Base-by-base conservation (phyloP, 2,888 invertebrate genomes). In the Geotrupes spiniger region DNA sequence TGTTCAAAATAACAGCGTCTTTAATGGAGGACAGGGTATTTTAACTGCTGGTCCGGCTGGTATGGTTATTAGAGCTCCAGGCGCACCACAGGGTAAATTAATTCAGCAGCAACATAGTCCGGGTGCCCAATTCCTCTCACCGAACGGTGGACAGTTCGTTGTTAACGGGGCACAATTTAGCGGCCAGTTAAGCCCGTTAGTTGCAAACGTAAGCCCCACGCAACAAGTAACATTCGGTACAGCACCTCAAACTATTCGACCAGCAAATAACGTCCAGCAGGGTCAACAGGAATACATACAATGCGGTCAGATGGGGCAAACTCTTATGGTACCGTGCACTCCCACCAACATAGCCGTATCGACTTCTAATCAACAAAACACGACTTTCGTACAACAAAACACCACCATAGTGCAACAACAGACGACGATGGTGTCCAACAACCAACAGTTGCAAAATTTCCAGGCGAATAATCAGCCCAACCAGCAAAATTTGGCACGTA, bases 361-460 rank as follows among this genome's bases (percentile, higher is more conserved):
- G 12, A 76, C 79, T 0, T 73, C 76, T 9, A 81, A 78, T 64
- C 78, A 84, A 80, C 79, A 45, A 79, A 71, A 59, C 83, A 84
- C 0, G 6, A 89, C 90, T 0, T 89, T 84, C 62, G 87, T 90
- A 1, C 90, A 89, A 59, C 89, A 90, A 60, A 91, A 90, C 65
- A 89, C 90, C 1, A 89, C 90, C 1, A 89, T 91, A 61, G 87
- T 89, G 2, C 88, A 88, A 63, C 88, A 88, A 60, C 87, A 88
- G 67, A 87, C 87, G 0, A 87, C 87, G 0, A 82, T 87, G 74
- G 83, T 87, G 2, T 82, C 86, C 0, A 85, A 85, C 62, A 83
- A 85, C 61, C 83, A 79, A 53, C 69, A 75, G 53, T 72, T 74
- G 43, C 77, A 76, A 33, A 68, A 75, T 52, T 73, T 75, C 64